Percentiles rank a stretch among this genome's conserved stretches.
These are phyloP conservation scores for Rhynchopsitta pachyrhyncha DNA, from an alignment of 2,113 vertebrate genomes.

Conservation along the genomic window DNA sequence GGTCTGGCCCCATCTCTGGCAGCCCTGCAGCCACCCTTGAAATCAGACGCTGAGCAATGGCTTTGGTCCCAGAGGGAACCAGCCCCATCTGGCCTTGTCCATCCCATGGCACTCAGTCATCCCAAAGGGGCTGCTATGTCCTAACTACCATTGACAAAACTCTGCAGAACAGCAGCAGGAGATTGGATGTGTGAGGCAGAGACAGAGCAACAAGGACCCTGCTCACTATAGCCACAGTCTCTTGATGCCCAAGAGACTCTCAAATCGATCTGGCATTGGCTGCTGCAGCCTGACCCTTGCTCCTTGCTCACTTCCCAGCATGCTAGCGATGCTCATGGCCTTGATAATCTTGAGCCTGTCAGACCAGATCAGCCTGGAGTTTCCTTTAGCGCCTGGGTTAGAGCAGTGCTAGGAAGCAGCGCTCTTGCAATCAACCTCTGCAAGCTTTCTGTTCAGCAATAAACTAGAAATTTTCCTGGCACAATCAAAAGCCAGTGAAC, in stretches of 20 bases:
- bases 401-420: not conserved
- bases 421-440: not conserved
- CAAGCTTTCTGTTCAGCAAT: not conserved
- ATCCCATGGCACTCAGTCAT: not conserved
- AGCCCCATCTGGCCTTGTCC: conserved; percentile 30
- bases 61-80: conserved; percentile 3
- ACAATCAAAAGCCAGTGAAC: not conserved
- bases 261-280: too few species aligned
- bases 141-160: not conserved
- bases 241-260: not conserved
- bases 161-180: not conserved
- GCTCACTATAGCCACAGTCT: not conserved
- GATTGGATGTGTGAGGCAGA: not conserved
- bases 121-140: not conserved
- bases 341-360: not conserved
- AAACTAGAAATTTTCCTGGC: not conserved
- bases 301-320: not conserved
- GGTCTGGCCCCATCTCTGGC: not conserved
- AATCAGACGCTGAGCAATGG: conserved; percentile 34
- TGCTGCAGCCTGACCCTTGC: not conserved
- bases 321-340: not conserved
- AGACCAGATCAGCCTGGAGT: not conserved
- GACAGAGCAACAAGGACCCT: not conserved
- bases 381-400: not conserved
- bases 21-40: not conserved